A percentile compares a stretch with the other conserved stretches of the same genome.
Evolutionary conservation across 2,113 vertebrate genomes (phyloP).

Genomic region (Microtus pennsylvanicus): DNA sequence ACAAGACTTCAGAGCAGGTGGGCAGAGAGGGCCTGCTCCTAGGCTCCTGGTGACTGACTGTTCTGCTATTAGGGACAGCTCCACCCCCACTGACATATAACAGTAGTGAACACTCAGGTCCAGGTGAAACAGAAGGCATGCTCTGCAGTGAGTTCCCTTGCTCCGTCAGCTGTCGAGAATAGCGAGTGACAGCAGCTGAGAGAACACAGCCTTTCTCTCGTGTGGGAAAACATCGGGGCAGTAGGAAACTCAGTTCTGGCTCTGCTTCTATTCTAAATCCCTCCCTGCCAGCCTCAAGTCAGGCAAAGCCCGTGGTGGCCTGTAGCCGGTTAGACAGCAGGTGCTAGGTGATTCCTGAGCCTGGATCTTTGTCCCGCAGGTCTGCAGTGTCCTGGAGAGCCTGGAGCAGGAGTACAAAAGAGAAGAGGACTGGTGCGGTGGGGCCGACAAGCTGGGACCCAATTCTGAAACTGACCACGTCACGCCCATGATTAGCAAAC

Average conservation of each 20-base stretch:
- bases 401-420: constrained; percentile 99
- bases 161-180: background rate
- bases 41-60: rapidly evolving
- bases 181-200: background rate
- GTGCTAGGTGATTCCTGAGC: background rate
- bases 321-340: rapidly evolving
- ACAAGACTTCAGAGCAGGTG: constrained; percentile 99
- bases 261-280: background rate
- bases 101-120: background rate
- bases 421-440: constrained; percentile 99
- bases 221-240: background rate
- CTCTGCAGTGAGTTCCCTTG: background rate
- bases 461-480: constrained; percentile 98
- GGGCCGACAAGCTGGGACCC: constrained; percentile 97
- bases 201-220: background rate
- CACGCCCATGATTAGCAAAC: constrained; percentile 99
- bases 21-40: rapidly evolving
- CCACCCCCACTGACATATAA: rapidly evolving
- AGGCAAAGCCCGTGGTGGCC: background rate
- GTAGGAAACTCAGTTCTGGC: background rate
- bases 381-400: constrained; percentile 98
- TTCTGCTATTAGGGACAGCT: background rate
- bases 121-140: background rate
- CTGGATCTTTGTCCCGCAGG: constrained; percentile 83
- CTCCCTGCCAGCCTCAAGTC: background rate